Evolutionary conservation across 2,888 invertebrate genomes (phyloP).

Genomic region (Leucoptera coffeella): DNA sequence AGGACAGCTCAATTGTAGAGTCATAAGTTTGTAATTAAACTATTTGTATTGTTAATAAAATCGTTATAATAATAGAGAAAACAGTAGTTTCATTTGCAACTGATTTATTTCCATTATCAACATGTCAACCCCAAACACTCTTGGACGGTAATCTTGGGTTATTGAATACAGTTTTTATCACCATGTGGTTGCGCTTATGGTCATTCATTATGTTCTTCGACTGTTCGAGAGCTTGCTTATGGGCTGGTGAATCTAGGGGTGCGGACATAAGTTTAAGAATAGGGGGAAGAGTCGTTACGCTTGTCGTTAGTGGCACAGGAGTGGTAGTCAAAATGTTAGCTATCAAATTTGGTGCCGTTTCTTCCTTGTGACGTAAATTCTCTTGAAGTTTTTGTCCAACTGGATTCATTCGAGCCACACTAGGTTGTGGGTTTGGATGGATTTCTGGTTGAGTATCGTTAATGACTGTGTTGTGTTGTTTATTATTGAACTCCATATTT

Average conservation of each 20-base stretch:
- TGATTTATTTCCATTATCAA: too few relatives aligned
- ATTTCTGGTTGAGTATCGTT: too few relatives aligned
- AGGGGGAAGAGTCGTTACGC: too few relatives aligned
- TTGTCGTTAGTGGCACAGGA: too few relatives aligned
- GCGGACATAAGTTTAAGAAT: not conserved
- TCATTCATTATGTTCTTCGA: slow-evolving; percentile 2
- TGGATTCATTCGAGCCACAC: too few relatives aligned
- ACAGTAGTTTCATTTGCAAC: slow-evolving; percentile 9
- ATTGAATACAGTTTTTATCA: slow-evolving; percentile 4
- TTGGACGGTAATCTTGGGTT: not conserved
- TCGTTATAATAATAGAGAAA: slow-evolving; percentile 43
- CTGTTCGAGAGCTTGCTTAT: not conserved
- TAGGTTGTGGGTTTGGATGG: too few relatives aligned
- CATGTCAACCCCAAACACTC: not conserved
- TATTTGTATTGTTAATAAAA: slow-evolving; percentile 55
- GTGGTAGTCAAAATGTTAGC: too few relatives aligned
- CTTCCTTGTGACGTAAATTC: too few relatives aligned
- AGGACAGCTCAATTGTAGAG: slow-evolving; percentile 50
- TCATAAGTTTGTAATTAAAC: slow-evolving; percentile 47
- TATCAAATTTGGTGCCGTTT: too few relatives aligned
- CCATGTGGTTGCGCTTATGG: slow-evolving; percentile 1
- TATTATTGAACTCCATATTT: too few relatives aligned
- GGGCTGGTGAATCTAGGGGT: not conserved
- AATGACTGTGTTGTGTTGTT: too few relatives aligned
- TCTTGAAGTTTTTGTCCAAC: too few relatives aligned